A percentile compares a stretch with the other conserved stretches of the same genome.
phyloP scores from a whole-genome alignment of 2,113 vertebrate genomes.

The Collichthys lucidus region DNA sequence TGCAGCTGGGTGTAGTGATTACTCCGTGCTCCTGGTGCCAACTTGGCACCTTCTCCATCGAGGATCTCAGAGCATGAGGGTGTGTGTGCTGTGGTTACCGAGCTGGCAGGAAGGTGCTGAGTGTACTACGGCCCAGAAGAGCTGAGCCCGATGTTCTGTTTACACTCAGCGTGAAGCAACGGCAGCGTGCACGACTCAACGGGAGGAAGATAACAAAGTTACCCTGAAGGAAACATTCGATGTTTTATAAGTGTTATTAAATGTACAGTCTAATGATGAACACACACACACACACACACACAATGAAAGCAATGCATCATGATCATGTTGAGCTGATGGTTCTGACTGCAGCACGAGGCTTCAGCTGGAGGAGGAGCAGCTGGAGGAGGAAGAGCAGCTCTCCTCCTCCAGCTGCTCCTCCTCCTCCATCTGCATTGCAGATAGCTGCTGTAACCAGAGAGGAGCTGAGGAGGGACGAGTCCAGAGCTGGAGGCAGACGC shows the following conservation, averaged over 20 bases:
- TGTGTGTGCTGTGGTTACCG: conserved; percentile 41
- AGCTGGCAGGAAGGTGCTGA: conserved; percentile 42
- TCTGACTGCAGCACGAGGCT: conserved; percentile 9
- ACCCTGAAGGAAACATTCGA: no score
- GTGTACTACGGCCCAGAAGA: conserved; percentile 57
- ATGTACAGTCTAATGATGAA: not conserved
- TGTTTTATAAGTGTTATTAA: not conserved
- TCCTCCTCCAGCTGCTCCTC: conserved; percentile 27
- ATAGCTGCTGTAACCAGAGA: conserved; percentile 73
- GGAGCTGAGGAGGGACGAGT: conserved; percentile 23
- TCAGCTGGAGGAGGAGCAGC: conserved; percentile 27
- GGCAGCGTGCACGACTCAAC: not conserved
- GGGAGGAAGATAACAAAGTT: not conserved
- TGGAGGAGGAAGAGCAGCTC: conserved; percentile 25
- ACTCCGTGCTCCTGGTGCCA: conserved; percentile 49
- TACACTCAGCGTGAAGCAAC: conserved; percentile 2
- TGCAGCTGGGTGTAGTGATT: conserved; percentile 42
- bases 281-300: conserved; percentile 12
- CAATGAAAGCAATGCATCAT: not conserved
- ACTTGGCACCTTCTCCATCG: conserved; percentile 41
- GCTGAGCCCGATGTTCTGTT: conserved; percentile 57
- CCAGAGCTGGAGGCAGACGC: conserved; percentile 39
- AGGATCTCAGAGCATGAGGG: conserved; percentile 39
- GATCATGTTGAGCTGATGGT: conserved; percentile 7
- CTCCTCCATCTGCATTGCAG: conserved; percentile 80